A percentile compares a stretch with the other conserved stretches of the same genome.
phyloP scores from a whole-genome alignment of 2,797 vertebrate species.

The Muscicapa comitata region DNA sequence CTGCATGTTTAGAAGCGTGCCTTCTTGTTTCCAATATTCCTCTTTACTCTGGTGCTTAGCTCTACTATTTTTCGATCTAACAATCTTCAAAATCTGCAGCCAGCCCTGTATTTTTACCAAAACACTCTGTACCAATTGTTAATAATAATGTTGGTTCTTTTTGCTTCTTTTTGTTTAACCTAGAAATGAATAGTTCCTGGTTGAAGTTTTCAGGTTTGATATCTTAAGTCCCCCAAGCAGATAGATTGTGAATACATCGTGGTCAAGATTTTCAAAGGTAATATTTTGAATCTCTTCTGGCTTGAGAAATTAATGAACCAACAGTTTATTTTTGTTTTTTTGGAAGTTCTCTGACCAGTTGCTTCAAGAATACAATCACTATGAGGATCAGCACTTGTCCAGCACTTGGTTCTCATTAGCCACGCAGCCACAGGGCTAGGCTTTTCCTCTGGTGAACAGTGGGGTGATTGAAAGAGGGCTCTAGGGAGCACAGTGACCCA shows the following conservation, averaged over 20 bases:
- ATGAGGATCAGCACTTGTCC: neutral
- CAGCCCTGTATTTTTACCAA: neutral
- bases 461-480: neutral
- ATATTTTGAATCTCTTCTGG: neutral
- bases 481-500: accelerated
- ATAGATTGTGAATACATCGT: neutral
- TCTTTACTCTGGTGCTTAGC: neutral
- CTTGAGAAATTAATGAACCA: neutral
- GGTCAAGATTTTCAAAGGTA: neutral
- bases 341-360: neutral
- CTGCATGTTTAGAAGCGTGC: neutral
- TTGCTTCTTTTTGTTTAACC: neutral
- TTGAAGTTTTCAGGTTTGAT: neutral
- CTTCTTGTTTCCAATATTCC: neutral
- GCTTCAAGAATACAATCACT: neutral
- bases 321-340: neutral
- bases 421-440: accelerated
- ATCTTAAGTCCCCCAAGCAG: neutral
- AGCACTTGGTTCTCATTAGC: accelerated
- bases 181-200: neutral
- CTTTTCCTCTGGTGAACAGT: accelerated
- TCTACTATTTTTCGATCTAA: neutral
- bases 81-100: neutral
- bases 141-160: neutral
- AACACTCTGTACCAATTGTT: neutral